phyloP scores from a whole-genome alignment of 2,888 invertebrate species.

The Tipula helvola region DNA sequence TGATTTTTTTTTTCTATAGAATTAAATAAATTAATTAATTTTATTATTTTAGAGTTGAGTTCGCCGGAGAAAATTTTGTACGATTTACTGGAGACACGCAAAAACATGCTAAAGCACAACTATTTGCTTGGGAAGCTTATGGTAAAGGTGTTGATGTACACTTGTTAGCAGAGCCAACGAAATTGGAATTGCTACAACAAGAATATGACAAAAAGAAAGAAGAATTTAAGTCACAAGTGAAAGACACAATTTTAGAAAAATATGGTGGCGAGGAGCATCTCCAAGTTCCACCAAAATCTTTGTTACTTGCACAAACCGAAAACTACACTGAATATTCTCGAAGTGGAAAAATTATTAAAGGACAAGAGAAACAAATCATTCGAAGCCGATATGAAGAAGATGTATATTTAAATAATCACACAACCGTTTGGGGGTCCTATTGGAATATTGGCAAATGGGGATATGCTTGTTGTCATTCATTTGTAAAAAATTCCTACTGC shows the following conservation, averaged over 20 bases:
- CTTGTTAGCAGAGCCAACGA: conserved; percentile 94
- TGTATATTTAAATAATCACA: conserved; percentile 82
- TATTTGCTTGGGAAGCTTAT: conserved; percentile 97
- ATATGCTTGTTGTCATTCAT: conserved; percentile 88
- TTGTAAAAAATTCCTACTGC: conserved; percentile 50
- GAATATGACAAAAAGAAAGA: conserved; percentile 86
- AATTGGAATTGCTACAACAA: conserved; percentile 78
- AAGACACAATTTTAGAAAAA: conserved; percentile 72
- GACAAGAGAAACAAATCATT: conserved; percentile 77
- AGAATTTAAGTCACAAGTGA: conserved; percentile 73
- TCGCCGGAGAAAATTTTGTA: conserved; percentile 93
- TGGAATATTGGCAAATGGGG: conserved; percentile 94
- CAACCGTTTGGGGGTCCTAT: conserved; percentile 89
- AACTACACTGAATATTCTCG: conserved; percentile 91
- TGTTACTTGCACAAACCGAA: conserved; percentile 84
- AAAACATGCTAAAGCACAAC: conserved; percentile 78
- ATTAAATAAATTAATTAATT: no score
- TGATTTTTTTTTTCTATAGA: background rate
- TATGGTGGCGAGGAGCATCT: conserved; percentile 94
- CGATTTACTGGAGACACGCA: conserved; percentile 89
- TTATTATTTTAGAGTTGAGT: conserved; percentile 45
- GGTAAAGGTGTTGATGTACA: conserved; percentile 89
- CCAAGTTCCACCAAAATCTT: conserved; percentile 73
- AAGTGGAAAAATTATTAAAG: conserved; percentile 75
- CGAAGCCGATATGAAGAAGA: conserved; percentile 91